Evolutionary conservation across 2,113 vertebrate species (phyloP), one percentile per base, ranked within the genome.

Genomic region (Pterocles gutturalis): DNA sequence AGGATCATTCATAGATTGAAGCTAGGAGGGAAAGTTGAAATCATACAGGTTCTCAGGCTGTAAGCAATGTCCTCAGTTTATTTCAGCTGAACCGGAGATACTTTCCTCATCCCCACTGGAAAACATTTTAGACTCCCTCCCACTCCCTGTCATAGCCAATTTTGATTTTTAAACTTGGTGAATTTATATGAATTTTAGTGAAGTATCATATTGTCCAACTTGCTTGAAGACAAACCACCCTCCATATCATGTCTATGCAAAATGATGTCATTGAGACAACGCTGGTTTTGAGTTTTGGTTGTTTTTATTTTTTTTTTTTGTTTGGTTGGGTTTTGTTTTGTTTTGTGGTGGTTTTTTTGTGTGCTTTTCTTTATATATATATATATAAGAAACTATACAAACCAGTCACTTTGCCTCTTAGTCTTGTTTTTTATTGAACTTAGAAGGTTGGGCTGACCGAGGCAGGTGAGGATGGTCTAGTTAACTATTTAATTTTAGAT

Each of bases 191-290:
- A 41, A 33, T 62, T 49, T 41, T 34, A 53, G 4, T 36, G 34
- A 84, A 75, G 10, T 13, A 38, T 48, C 19, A 11, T 36, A 19
- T 33, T 46, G 25, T 66, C 46, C 29, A 43, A 26, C 4, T 81
- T 12, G 3, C 82, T 82, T 75, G 48, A 43, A 83, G 53, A 43
- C 24, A 77, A 43, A 71, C 3, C 10, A 60, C 14, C 5, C 79
- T 2, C 1, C 21, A 20, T 2, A 24, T 53, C 9, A 3, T 22
- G 11, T 55, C 43, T 66, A 0, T 72, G 29, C 7, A 69, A 72
- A 65, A 41, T 57, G 8, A 12, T 80, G 11, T 65, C 24, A n/a
- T 13, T 34, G 46, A 90, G 16, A 48, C 9, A 53, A 36, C 11
- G 17, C 17, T 61, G 41, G 41, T 41, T 41, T 41, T 41, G 41